Percentiles rank a stretch among this genome's conserved stretches.
These are phyloP conservation scores for Cygnus atratus DNA, from an alignment of 2,113 vertebrate species.

Conservation along the genomic window DNA sequence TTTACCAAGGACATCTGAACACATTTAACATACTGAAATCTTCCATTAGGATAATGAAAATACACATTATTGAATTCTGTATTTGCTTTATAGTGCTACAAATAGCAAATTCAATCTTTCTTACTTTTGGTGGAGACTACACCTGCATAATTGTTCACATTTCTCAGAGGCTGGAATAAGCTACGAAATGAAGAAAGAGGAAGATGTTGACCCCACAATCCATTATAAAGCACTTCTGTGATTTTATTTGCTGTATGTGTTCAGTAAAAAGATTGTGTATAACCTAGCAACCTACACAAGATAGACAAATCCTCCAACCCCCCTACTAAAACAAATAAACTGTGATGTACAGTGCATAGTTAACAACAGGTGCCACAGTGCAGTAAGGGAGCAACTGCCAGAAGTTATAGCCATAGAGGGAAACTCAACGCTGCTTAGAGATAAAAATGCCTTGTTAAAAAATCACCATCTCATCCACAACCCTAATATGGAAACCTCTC, in stretches of 20 bases:
- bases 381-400: background rate
- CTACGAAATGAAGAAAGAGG: background rate
- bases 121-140: slow-evolving; percentile 53
- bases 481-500: background rate
- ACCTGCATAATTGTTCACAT: slow-evolving; percentile 50
- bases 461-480: background rate
- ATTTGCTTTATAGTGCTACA: slow-evolving; percentile 47
- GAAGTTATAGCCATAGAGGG: background rate
- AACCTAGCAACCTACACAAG: background rate
- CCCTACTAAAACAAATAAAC: background rate
- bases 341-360: background rate
- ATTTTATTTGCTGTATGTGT: slow-evolving; percentile 32
- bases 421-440: background rate
- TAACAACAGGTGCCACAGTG: background rate
- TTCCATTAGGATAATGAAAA: slow-evolving; percentile 62
- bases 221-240: background rate
- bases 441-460: background rate
- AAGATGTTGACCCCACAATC: slow-evolving; percentile 13
- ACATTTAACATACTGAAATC: slow-evolving; percentile 53
- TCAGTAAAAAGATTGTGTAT: background rate
- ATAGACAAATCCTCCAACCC: background rate
- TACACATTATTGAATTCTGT: slow-evolving; percentile 48
- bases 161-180: slow-evolving; percentile 40
- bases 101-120: slow-evolving; percentile 61
- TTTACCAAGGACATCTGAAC: slow-evolving; percentile 64